A percentile compares a stretch with the other conserved stretches of the same genome.
Evolutionary conservation across 2,797 vertebrate genomes (phyloP).

Genomic region (Acrocephalus scirpaceus): DNA sequence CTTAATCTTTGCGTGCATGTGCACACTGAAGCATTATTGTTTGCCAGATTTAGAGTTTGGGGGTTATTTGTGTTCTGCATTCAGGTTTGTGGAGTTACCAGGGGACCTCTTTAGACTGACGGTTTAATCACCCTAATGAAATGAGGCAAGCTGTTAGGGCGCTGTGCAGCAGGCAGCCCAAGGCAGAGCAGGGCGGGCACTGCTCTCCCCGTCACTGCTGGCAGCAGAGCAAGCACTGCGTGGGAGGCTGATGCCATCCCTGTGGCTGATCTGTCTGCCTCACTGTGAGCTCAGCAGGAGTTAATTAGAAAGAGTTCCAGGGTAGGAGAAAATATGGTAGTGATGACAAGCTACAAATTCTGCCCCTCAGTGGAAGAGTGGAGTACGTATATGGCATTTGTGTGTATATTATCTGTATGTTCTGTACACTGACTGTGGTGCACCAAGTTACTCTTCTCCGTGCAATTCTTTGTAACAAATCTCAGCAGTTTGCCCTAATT

Average conservation of each 20-base stretch:
- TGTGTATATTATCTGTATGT: accelerated
- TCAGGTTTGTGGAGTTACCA: background rate
- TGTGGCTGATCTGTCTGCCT: background rate
- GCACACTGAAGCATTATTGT: background rate
- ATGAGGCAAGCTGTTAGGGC: background rate
- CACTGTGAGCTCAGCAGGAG: accelerated
- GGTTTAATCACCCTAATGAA: background rate
- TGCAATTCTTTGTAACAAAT: background rate
- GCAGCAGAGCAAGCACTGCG: accelerated
- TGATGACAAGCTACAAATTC: background rate
- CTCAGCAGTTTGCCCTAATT: background rate
- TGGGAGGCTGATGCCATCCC: background rate
- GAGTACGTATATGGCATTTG: background rate
- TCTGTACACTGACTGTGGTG: accelerated
- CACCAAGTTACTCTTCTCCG: background rate
- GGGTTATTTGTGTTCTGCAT: background rate
- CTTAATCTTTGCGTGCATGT: background rate
- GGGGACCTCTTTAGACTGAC: background rate
- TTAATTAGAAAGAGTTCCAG: background rate
- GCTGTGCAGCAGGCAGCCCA: accelerated
- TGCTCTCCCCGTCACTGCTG: background rate
- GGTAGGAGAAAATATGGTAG: background rate
- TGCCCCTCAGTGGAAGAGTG: background rate
- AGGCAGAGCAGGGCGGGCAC: background rate
- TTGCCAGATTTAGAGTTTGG: background rate